Percentiles rank a stretch among this genome's conserved stretches.
phyloP scores from a whole-genome alignment of 2,888 invertebrate species.

The Sinelater perroti region DNA sequence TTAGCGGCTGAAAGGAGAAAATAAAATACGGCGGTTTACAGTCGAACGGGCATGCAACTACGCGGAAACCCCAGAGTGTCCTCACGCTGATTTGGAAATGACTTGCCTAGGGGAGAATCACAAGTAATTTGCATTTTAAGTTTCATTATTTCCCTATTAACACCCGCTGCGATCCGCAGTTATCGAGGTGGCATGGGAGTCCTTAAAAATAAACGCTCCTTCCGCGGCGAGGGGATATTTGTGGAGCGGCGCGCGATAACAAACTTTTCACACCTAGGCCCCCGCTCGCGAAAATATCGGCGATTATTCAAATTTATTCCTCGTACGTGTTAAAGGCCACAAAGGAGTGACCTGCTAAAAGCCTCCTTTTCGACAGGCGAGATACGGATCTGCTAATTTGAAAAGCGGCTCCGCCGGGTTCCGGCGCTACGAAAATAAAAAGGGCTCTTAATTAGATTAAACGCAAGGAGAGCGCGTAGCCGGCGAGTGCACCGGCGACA shows the following conservation, averaged over 20 bases:
- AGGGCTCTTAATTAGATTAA: no score
- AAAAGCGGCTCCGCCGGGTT: no score
- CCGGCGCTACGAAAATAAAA: no score
- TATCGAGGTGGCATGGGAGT: constrained; percentile 38
- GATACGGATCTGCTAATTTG: background rate
- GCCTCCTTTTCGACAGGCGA: no score
- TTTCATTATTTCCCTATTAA: constrained; percentile 46
- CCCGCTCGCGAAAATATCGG: constrained; percentile 14
- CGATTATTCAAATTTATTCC: constrained; percentile 26
- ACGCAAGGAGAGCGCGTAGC: background rate
- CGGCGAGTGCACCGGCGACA: constrained; percentile 16
- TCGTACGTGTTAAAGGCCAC: constrained; percentile 15
- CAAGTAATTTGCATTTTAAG: constrained; percentile 47
- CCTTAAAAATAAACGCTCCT: constrained; percentile 34
- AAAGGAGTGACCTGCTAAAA: constrained; percentile 4
- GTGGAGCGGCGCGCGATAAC: constrained; percentile 17
- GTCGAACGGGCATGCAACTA: constrained; percentile 37
- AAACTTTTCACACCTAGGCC: constrained; percentile 22
- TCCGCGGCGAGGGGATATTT: constrained; percentile 26
- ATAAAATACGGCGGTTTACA: constrained; percentile 41
- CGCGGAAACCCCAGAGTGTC: constrained; percentile 42
- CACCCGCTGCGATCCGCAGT: constrained; percentile 43
- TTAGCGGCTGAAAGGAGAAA: constrained; percentile 32
- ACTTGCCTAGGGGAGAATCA: constrained; percentile 43
- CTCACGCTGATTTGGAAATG: constrained; percentile 44